Base-by-base conservation (phyloP, 2,888 invertebrate genomes). In the Baronia brevicornis region DNA sequence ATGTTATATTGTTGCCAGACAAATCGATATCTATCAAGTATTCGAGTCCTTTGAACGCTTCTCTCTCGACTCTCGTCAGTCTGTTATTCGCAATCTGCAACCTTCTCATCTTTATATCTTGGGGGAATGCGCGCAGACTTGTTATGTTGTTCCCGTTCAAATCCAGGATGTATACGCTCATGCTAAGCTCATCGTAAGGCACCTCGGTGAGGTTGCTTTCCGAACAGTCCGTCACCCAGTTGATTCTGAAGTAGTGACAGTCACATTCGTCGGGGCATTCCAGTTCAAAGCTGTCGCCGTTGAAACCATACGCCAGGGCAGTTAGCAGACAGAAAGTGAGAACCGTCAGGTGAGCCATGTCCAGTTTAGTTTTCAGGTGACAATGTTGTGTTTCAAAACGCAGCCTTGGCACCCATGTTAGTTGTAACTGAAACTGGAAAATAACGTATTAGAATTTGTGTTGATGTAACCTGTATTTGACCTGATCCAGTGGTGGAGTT, bases 141-240 rank as follows among this genome's bases (percentile, higher is more conserved):
- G 84, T 86, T 42, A 91, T 86, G 44, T 88, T 88, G 60, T 91
- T 91, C 20, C 89, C 90, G 55, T 90, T 91, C 63, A 91, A 74
- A 49, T 91, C 91, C 44, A 91, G 69, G 40, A 91, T 82, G 68
- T 91, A 91, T 25, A 91, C 90, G 56, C 90, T 89, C 19, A 84
- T 78, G 53, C 90, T 90, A 35, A 91, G 85, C 50, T 90, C 90
- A 31, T 88, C 87, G 54, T 89, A 88, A 0, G 90, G 91, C 13
- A 91, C 87, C 38, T 85, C 84, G 1, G 91, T 91, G 34, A 91
- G 82, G 67, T 91, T 90, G 69, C 90, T 90, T 52, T 90, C 90
- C 0, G 91, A 91, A 52, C 91, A 91, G 56, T 91, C 91, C 1
- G 91, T 91, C 51, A 91, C 91, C 91, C 90, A 91, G 72, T 91